Percentiles rank a stretch among this genome's conserved stretches.
phyloP scores from a whole-genome alignment of 2,888 invertebrate genomes.

The Maniola hyperantus region DNA sequence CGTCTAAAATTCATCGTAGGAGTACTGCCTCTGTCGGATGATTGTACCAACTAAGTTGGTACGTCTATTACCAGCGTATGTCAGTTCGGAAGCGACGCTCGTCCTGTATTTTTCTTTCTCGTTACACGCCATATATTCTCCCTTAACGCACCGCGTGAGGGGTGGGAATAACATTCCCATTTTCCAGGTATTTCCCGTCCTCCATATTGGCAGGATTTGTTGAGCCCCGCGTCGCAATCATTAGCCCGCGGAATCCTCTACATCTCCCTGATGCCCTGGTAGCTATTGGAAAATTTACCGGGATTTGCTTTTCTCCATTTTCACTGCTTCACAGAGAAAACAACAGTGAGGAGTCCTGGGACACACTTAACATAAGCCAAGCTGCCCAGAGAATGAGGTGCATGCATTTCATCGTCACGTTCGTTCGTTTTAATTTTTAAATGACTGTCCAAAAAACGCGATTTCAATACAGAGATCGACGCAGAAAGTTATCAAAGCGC shows the following conservation, averaged over 20 bases:
- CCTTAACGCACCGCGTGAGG: slow-evolving; percentile 44
- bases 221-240: slow-evolving; percentile 62
- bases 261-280: slow-evolving; percentile 61
- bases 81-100: slow-evolving; percentile 35
- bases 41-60: slow-evolving; percentile 10
- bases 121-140: slow-evolving; percentile 52
- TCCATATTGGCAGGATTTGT: slow-evolving; percentile 79
- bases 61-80: slow-evolving; percentile 6
- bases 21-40: background rate
- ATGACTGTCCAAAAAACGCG: too few relatives aligned
- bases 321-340: background rate
- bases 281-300: slow-evolving; percentile 64
- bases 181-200: slow-evolving; percentile 78
- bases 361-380: background rate
- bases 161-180: slow-evolving; percentile 65
- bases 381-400: too few relatives aligned
- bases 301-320: slow-evolving; percentile 56
- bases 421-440: too few relatives aligned
- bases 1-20: background rate
- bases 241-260: slow-evolving; percentile 71
- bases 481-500: too few relatives aligned
- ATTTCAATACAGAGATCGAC: too few relatives aligned
- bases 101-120: slow-evolving; percentile 46
- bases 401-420: too few relatives aligned
- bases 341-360: too few relatives aligned